A percentile compares a stretch with the other conserved stretches of the same genome.
Conservation (phyloP, 2,797 vertebrate genomes). For the Myioborus miniatus region DNA sequence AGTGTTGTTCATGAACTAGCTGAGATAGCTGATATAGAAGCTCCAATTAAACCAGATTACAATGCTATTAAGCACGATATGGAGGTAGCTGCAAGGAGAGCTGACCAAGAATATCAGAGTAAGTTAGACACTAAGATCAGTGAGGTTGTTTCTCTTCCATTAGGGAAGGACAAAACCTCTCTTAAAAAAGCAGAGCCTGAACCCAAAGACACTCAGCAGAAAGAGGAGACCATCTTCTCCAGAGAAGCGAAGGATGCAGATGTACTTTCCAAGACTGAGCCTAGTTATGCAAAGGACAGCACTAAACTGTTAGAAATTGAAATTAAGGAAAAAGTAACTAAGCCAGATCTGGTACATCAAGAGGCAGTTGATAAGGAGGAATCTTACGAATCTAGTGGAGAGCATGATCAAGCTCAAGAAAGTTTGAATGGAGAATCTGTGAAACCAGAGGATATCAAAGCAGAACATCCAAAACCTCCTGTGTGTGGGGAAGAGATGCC, state of each 20-base stretch:
- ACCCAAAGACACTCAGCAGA: slow-evolving; percentile 15
- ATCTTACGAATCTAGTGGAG: slow-evolving; percentile 89
- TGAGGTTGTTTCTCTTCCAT: slow-evolving; percentile 76
- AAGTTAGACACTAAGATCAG: slow-evolving; percentile 77
- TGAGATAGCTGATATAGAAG: slow-evolving; percentile 62
- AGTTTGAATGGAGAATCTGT: slow-evolving; percentile 72
- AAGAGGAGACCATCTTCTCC: slow-evolving; percentile 31
- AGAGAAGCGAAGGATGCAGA: slow-evolving; percentile 56
- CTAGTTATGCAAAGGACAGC: slow-evolving; percentile 59
- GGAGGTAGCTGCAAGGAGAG: slow-evolving; percentile 73
- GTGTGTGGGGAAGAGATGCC: slow-evolving; percentile 52
- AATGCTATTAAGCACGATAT: slow-evolving; percentile 67
- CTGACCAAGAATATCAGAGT: slow-evolving; percentile 74
- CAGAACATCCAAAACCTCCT: slow-evolving; percentile 56
- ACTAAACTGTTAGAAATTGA: slow-evolving; percentile 78
- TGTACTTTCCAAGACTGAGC: slow-evolving; percentile 36
- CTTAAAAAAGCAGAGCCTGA: slow-evolving; percentile 30
- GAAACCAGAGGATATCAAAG: slow-evolving; percentile 73
- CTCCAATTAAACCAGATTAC: slow-evolving; percentile 60
- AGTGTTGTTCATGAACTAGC: slow-evolving; percentile 68
- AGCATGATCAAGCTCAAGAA: slow-evolving; percentile 76
- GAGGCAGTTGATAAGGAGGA: slow-evolving; percentile 98
- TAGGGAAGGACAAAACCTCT: slow-evolving; percentile 11
- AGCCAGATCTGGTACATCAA: slow-evolving; percentile 93
- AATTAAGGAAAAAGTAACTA: slow-evolving; percentile 91